A percentile compares a stretch with the other conserved stretches of the same genome.
phyloP scores from a whole-genome alignment of 1,140 invertebrate genomes.

The Anoplophora glabripennis region DNA sequence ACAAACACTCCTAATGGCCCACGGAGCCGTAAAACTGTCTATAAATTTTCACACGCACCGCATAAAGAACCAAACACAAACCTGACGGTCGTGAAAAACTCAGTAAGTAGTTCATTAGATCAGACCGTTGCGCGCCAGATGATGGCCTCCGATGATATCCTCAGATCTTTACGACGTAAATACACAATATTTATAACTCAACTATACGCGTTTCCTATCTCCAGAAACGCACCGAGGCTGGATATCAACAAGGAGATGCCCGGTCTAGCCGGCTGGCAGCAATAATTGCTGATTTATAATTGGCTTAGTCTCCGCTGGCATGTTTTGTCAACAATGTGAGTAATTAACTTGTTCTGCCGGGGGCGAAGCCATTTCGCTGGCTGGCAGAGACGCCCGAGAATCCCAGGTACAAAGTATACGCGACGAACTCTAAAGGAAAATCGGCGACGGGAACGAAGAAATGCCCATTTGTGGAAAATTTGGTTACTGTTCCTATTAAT shows the following conservation, averaged over 20 bases:
- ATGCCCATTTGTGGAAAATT: no score
- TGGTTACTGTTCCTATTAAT: no score
- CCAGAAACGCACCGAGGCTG: no score
- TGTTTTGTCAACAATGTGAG: slow-evolving; percentile 15
- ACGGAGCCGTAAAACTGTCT: not conserved
- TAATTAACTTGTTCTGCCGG: slow-evolving; percentile 7
- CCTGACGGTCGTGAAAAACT: slow-evolving; percentile 8
- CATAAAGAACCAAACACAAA: no score
- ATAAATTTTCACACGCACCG: no score
- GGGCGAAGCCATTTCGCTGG: not conserved
- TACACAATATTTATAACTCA: no score
- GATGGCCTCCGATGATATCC: slow-evolving; percentile 11
- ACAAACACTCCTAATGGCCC: slow-evolving; percentile 6
- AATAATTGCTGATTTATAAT: slow-evolving; percentile 12
- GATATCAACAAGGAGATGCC: no score
- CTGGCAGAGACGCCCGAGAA: no score
- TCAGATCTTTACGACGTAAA: slow-evolving; percentile 4
- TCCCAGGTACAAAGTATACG: no score
- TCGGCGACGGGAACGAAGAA: no score
- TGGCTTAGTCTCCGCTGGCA: slow-evolving; percentile 5
- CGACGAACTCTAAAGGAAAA: no score
- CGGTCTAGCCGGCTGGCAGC: not conserved
- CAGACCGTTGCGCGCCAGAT: slow-evolving; percentile 15
- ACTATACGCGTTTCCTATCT: no score
- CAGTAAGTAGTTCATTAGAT: slow-evolving; percentile 12